phyloP scores from a whole-genome alignment of 2,113 vertebrate genomes.

The Megaceryle maxima region DNA sequence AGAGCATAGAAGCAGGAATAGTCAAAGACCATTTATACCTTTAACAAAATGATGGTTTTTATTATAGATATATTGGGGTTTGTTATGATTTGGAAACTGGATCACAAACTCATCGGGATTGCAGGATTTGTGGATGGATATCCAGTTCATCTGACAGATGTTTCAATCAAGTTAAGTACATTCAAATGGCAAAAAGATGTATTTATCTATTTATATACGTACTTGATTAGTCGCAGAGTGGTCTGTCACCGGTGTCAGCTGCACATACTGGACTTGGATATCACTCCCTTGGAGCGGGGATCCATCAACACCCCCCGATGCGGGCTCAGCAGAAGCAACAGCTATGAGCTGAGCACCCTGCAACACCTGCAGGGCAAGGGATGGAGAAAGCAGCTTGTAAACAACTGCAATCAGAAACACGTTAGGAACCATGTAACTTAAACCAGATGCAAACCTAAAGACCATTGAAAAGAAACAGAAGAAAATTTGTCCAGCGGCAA shows the following conservation, averaged over 20 bases:
- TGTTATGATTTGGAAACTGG: background rate
- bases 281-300: slow-evolving; percentile 90
- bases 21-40: background rate
- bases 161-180: background rate
- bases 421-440: background rate
- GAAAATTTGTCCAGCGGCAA: background rate
- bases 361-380: slow-evolving; percentile 80
- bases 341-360: slow-evolving; percentile 95
- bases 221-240: slow-evolving; percentile 87
- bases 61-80: background rate
- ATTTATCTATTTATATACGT: background rate
- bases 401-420: background rate
- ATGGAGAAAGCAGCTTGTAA: background rate
- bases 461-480: background rate
- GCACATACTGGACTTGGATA: slow-evolving; percentile 98
- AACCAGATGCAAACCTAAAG: background rate
- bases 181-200: background rate
- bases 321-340: slow-evolving; percentile 90
- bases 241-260: slow-evolving; percentile 91
- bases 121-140: background rate
- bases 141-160: background rate
- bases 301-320: slow-evolving; percentile 84
- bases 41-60: background rate
- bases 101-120: background rate
- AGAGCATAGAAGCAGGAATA: background rate